phyloP scores from a whole-genome alignment of 2,888 invertebrate species.

The Epinotia bilunana region DNA sequence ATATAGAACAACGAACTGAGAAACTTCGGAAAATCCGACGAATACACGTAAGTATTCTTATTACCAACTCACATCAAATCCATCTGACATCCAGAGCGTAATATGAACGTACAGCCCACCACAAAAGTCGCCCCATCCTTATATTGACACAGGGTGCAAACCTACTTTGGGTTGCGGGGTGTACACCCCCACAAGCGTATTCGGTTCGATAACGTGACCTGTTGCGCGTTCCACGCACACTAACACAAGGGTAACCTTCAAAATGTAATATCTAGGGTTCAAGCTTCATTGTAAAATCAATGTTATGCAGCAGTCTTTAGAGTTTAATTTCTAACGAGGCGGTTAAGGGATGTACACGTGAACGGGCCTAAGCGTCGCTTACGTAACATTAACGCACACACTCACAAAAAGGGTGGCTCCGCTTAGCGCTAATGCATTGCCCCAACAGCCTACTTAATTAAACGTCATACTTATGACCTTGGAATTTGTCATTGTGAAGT shows the following conservation, averaged over 20 bases:
- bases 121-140: neutral
- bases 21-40: constrained; percentile 36
- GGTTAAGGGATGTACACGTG: neutral
- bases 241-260: neutral
- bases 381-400: constrained; percentile 20
- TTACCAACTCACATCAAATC: constrained; percentile 35
- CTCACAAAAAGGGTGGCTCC: constrained; percentile 28
- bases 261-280: neutral
- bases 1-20: constrained; percentile 27
- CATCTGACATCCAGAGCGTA: constrained; percentile 28
- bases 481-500: constrained; percentile 15
- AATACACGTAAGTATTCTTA: constrained; percentile 41
- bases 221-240: constrained; percentile 44
- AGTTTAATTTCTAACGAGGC: constrained; percentile 1
- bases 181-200: constrained; percentile 30
- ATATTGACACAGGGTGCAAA: neutral
- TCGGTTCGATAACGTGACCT: constrained; percentile 43
- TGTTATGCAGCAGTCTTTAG: neutral
- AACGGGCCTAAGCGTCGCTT: neutral
- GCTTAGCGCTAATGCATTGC: constrained; percentile 32
- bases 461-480: constrained; percentile 28
- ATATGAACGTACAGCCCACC: constrained; percentile 22
- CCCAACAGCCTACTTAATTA: constrained; percentile 36
- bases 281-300: neutral
- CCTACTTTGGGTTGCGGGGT: constrained; percentile 15